These are phyloP conservation scores for Candidula unifasciata DNA, from an alignment of 2,888 invertebrate genomes.

Conservation along the genomic window DNA sequence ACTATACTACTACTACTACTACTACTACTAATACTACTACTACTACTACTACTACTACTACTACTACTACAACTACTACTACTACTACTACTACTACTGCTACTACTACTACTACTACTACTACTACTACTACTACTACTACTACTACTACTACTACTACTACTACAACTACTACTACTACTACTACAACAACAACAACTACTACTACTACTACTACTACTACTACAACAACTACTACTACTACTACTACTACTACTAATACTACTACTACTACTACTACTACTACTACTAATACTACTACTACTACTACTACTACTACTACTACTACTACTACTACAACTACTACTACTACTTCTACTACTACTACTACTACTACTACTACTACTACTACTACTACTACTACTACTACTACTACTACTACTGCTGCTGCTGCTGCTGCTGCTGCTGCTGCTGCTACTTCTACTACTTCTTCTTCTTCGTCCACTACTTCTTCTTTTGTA, in stretches of 20 bases:
- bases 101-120: conserved; percentile 45
- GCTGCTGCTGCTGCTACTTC: neutral
- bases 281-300: neutral
- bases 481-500: neutral
- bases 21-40: conserved; percentile 21
- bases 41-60: conserved; percentile 45
- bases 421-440: conserved; percentile 1
- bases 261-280: too few relatives aligned
- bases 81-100: conserved; percentile 3
- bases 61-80: conserved; percentile 31
- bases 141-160: conserved; percentile 39
- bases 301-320: conserved; percentile 44
- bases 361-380: conserved; percentile 41
- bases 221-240: conserved; percentile 38
- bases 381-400: conserved; percentile 30
- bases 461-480: neutral
- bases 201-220: conserved; percentile 45
- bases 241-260: neutral
- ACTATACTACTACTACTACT: neutral
- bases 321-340: conserved; percentile 39
- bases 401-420: conserved; percentile 17
- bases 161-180: conserved; percentile 43
- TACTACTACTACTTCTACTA: conserved; percentile 36
- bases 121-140: conserved; percentile 35
- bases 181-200: conserved; percentile 47